phyloP scores from a whole-genome alignment of 2,113 vertebrate species.

The Chaetorhynchus papuensis region DNA sequence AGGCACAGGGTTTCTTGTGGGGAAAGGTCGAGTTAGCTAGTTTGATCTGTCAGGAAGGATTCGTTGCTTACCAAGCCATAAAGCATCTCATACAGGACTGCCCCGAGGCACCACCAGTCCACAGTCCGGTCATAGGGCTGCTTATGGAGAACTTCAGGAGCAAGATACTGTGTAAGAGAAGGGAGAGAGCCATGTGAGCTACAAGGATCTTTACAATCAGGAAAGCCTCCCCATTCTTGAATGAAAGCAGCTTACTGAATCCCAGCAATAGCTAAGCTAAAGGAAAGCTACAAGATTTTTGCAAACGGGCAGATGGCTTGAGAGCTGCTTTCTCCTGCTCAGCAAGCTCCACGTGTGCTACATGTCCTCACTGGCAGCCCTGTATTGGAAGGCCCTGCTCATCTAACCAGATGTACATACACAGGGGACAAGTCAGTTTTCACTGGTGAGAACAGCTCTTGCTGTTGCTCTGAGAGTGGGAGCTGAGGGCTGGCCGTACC shows the following conservation, averaged over 20 bases:
- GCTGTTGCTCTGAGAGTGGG: not conserved
- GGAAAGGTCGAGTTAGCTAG: not conserved
- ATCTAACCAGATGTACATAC: not conserved
- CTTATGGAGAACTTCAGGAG: constrained; percentile 96
- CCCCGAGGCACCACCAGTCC: constrained; percentile 98
- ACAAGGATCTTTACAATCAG: not conserved
- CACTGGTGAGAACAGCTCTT: not conserved
- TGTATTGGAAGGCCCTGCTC: not conserved
- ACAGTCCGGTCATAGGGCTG: constrained; percentile 96
- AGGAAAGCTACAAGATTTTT: not conserved
- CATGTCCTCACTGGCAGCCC: not conserved
- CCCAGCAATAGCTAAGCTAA: not conserved
- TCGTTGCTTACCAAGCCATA: constrained; percentile 89
- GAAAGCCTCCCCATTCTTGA: not conserved
- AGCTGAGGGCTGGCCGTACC: constrained; percentile 67
- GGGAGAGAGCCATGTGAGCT: not conserved
- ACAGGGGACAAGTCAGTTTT: not conserved
- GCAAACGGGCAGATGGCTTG: not conserved
- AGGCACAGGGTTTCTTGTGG: not conserved
- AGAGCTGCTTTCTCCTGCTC: not conserved
- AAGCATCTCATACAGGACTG: constrained; percentile 96
- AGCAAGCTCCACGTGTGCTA: not conserved
- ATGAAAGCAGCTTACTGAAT: not conserved
- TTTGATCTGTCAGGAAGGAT: not conserved
- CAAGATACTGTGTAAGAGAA: constrained; percentile 84